Evolutionary conservation across 1,140 invertebrate genomes (phyloP).

Genomic region (Trichonephila inaurata): DNA sequence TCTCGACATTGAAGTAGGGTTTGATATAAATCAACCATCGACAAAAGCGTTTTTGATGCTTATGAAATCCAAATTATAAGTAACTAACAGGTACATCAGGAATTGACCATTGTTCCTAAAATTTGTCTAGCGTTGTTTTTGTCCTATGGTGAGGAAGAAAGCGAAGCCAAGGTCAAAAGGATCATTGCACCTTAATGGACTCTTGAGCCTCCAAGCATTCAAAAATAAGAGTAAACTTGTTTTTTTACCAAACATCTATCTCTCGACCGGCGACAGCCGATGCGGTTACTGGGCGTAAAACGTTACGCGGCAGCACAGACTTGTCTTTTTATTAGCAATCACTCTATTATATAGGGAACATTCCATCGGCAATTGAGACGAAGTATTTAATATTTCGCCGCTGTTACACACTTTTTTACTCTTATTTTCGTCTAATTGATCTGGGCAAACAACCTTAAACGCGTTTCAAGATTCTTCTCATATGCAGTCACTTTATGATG

Average conservation of each 20-base stretch:
- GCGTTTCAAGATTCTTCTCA: neutral
- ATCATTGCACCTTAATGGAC: slow-evolving; percentile 53
- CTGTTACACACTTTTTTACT: neutral
- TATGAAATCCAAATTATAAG: neutral
- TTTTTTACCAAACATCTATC: slow-evolving; percentile 23
- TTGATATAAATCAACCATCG: neutral
- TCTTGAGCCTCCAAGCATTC: slow-evolving; percentile 36
- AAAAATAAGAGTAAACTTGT: slow-evolving; percentile 58
- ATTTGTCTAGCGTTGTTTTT: neutral
- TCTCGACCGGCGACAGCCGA: slow-evolving; percentile 20
- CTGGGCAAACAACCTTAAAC: neutral
- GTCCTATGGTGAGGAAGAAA: neutral
- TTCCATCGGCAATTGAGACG: slow-evolving; percentile 1
- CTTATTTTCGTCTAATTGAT: neutral
- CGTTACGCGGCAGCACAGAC: slow-evolving; percentile 19
- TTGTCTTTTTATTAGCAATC: slow-evolving; percentile 43
- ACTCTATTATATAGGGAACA: slow-evolving; percentile 12
- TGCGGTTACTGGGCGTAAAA: slow-evolving; percentile 42
- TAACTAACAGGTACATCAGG: neutral
- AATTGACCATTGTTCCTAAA: neutral
- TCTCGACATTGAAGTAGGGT: neutral
- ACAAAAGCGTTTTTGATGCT: neutral
- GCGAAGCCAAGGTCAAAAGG: slow-evolving; percentile 42
- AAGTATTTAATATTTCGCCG: neutral
- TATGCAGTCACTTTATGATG: neutral